Conservation (phyloP, 1,140 invertebrate species). For the Bombus sylvicola region DNA sequence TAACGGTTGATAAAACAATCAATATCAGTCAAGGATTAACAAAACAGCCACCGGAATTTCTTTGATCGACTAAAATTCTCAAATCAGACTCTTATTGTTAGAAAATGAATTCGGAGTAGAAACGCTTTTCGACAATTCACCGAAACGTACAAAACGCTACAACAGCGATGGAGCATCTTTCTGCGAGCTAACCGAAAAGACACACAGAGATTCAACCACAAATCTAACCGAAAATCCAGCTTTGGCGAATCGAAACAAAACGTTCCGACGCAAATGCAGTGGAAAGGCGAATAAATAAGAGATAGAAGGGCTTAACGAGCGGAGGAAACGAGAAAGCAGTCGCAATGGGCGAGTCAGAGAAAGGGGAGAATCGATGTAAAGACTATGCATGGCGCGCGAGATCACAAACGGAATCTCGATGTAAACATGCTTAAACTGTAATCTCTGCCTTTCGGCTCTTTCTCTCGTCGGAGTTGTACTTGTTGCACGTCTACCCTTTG, state of each 20-base stretch:
- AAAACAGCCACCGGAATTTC: too few relatives aligned
- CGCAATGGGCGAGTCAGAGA: background rate
- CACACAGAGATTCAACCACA: background rate
- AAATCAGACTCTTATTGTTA: too few relatives aligned
- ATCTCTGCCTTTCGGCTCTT: constrained; percentile 61
- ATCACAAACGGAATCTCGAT: constrained; percentile 70
- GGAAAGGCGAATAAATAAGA: constrained; percentile 21
- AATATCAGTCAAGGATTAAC: too few relatives aligned
- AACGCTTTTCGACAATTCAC: too few relatives aligned
- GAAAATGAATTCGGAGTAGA: too few relatives aligned
- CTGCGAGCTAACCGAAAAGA: background rate
- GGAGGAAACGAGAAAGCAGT: background rate
- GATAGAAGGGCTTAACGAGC: background rate
- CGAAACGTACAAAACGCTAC: background rate
- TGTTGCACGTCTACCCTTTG: constrained; percentile 66
- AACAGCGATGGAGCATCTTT: background rate
- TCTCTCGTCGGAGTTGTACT: constrained; percentile 58
- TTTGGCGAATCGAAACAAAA: background rate
- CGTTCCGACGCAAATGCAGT: background rate
- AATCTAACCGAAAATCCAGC: background rate
- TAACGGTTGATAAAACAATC: too few relatives aligned
- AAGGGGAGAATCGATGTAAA: constrained; percentile 55
- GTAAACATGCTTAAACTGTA: constrained; percentile 73
- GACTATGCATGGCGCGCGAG: constrained; percentile 67
- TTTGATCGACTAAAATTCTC: too few relatives aligned